Base-by-base conservation (phyloP, 2,888 invertebrate species). In the Incurvaria masculella region DNA sequence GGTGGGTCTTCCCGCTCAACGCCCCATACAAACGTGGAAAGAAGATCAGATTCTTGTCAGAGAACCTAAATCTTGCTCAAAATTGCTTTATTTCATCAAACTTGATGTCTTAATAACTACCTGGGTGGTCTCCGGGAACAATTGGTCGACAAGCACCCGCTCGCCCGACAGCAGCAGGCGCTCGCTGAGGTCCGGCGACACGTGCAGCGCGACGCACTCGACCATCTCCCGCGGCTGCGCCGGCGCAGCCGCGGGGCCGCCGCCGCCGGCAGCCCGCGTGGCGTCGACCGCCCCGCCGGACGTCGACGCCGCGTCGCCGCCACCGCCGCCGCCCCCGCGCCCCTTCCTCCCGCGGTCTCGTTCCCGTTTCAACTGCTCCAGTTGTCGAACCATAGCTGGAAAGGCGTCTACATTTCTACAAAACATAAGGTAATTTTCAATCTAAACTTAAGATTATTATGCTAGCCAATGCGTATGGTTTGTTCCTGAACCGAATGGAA, bases 141-240 rank as follows among this genome's bases (percentile, higher is more conserved):
- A 83, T 65, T 91, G 90, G 64, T 89, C 88, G 43, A 90, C 80
- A 19, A 92, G 78, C 8, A 84, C 81, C 39, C 91, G 80, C 57
- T 91, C 91, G 0, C 91, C 92, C 46, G 89, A 90, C 11, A 93
- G 78, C 83, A 91, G 88, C 43, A 93, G 87, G 44, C 91, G 66
- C 64, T 91, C 91, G 1, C 90, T 89, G 26, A 91, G 76, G 65
- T 91, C 90, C 0, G 91, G 91, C 58, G 88, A 88, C 45, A 91
- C 84, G 68, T 90, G 88, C 4, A 92, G 79, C 1, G 90, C 89
- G 1, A 91, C 83, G 61, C 91, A 91, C 65, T 92, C 91, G 72
- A 85, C 89, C 53, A 74, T 71, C 54, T 79, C 81, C 57, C 53
- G 42, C 53, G 56, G 53, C 14, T 57, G 53, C 18, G 53, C 48